Evolutionary conservation across 2,797 vertebrate genomes (phyloP).

Genomic region (Bradypodion ventrale): DNA sequence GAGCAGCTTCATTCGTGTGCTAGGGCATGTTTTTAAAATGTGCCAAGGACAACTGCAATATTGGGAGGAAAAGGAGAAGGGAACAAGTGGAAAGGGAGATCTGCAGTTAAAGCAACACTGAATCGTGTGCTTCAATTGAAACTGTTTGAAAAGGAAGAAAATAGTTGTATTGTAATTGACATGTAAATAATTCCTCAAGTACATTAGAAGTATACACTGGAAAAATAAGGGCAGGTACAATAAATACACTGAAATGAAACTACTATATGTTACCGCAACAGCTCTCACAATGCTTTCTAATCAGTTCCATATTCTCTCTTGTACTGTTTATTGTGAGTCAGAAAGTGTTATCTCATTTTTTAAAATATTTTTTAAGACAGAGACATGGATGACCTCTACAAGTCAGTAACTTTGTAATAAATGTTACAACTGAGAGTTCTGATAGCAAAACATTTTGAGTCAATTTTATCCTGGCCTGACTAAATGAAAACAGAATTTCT

Average conservation of each 20-base stretch:
- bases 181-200: constrained; percentile 51
- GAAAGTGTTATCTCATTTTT: constrained; percentile 68
- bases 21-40: constrained; percentile 53
- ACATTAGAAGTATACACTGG: constrained; percentile 57
- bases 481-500: constrained; percentile 51
- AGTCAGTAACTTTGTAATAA: constrained; percentile 70
- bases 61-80: neutral
- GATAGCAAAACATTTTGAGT: constrained; percentile 68
- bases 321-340: constrained; percentile 67
- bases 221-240: constrained; percentile 52
- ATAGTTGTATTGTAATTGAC: constrained; percentile 51
- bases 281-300: constrained; percentile 59
- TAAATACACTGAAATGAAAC: constrained; percentile 64
- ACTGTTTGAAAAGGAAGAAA: constrained; percentile 52
- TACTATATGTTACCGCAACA: constrained; percentile 63
- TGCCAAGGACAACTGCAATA: constrained; percentile 47
- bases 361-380: constrained; percentile 60
- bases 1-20: constrained; percentile 62
- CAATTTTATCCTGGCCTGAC: constrained; percentile 56
- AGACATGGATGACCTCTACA: constrained; percentile 70
- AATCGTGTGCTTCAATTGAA: constrained; percentile 55
- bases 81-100: constrained; percentile 29
- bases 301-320: constrained; percentile 65
- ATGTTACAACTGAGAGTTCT: constrained; percentile 68
- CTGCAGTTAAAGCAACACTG: constrained; percentile 37